Evolutionary conservation across 1,140 invertebrate genomes (phyloP).

Genomic region (Tribolium madens): DNA sequence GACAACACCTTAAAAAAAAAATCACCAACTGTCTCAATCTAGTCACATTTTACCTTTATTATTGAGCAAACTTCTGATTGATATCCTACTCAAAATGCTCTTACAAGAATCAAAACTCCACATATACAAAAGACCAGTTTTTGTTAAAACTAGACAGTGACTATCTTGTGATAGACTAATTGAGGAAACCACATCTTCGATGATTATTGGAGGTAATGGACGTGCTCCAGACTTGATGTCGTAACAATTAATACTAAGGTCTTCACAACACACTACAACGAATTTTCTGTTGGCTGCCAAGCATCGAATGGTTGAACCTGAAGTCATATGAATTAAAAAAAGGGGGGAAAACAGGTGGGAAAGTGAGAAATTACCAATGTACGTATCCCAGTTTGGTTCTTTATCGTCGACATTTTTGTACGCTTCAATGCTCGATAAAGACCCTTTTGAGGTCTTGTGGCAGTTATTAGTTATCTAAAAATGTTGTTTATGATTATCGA

Average conservation of each 20-base stretch:
- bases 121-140: conserved; percentile 64
- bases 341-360: conserved; percentile 3
- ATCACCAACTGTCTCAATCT: not conserved
- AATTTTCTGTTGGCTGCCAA: conserved; percentile 58
- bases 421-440: conserved; percentile 68
- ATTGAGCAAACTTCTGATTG: conserved; percentile 66
- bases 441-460: conserved; percentile 68
- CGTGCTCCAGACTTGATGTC: conserved; percentile 61
- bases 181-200: conserved; percentile 61
- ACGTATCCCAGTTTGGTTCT: conserved; percentile 71
- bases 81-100: conserved; percentile 63
- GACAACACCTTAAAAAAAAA: conserved; percentile 64
- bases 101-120: conserved; percentile 62
- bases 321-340: conserved; percentile 47
- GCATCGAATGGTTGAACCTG: conserved; percentile 62
- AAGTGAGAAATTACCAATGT: conserved; percentile 68
- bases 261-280: conserved; percentile 63
- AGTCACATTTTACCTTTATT: conserved; percentile 65
- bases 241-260: conserved; percentile 62
- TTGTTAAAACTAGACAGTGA: conserved; percentile 63
- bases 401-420: conserved; percentile 67
- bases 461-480: conserved; percentile 70
- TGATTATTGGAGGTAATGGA: conserved; percentile 58
- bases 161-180: conserved; percentile 59
- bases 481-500: too few species aligned